Base-by-base conservation (phyloP, 2,797 vertebrate species). In the Sparidentex hasta region DNA sequence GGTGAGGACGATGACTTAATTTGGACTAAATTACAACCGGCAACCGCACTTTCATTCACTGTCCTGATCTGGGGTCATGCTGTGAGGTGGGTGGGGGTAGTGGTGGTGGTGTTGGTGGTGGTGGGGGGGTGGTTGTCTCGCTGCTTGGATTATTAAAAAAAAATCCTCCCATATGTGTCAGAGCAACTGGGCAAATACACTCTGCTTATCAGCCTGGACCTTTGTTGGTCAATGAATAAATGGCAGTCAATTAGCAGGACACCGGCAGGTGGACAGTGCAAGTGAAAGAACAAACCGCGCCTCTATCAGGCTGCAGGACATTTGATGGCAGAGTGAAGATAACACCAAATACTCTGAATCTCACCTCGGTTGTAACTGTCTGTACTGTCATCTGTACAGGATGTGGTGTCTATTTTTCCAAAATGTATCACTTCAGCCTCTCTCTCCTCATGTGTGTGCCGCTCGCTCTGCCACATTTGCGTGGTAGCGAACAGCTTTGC, bases 401-500 rank as follows among this genome's bases (percentile, higher is more conserved):
- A 85, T 79, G 74, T 41, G 12, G 27, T 55, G 51, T 79, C 54
- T 51, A 2, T 76, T 90, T 81, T 76, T 33, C 0, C 0, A 82
- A 52, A 71, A 46, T 55, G 33, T 52, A 72, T 85, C 72, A 81
- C 48, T 79, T 90, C 79, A 74, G 62, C 71, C n/a, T 21, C 3
- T 21, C n/a, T 20, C 59, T 41, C 41, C 9, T 16, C 25, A 16
- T 71, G 16, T 65, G 16, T 65, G 25, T 59, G 51, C 50, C 5
- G 51, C 20, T 66, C 8, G 62, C 8, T 59, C 65, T 72, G 38
- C 23, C 41, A 16, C 38, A 94, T 95, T 96, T 95, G 91, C 92
- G 93, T 95, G 81, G 21, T 92, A 94, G 83, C 52, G 74, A 88
- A 82, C 80, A 85, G 76, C 59, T 95, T 94, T 95, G 93, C 93